These are phyloP conservation scores for Spongilla lacustris DNA, from an alignment of 37 sponge, comb jelly and placozoan species.

Conservation along the genomic window DNA sequence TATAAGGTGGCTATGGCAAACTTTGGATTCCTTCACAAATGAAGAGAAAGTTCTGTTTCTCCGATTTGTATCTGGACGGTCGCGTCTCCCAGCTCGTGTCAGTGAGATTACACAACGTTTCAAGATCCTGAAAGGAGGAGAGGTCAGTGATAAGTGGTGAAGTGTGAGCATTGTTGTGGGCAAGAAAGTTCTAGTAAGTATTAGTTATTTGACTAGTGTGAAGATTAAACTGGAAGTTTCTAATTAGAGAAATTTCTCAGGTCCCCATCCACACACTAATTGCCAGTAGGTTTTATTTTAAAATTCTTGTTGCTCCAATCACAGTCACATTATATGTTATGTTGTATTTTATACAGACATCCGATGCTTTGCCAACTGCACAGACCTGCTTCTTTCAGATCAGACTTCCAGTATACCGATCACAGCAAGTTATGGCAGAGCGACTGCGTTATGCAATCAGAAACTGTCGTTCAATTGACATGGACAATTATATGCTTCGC, in stretches of 20 bases:
- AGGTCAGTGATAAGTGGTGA: conserved; percentile 49
- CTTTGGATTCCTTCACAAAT: conserved; percentile 75
- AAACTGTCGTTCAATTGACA: conserved; percentile 91
- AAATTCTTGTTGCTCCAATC: too few species aligned
- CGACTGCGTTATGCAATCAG: conserved; percentile 85
- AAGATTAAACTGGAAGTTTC: too few species aligned
- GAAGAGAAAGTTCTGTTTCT: conserved; percentile 82
- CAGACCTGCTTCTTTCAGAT: conserved; percentile 97
- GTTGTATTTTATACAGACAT: too few species aligned
- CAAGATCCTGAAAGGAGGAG: conserved; percentile 74
- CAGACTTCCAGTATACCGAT: conserved; percentile 76
- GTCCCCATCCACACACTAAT: too few species aligned
- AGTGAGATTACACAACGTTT: conserved; percentile 87
- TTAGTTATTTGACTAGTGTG: not conserved
- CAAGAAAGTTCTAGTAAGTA: not conserved
- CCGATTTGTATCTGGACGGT: conserved; percentile 86
- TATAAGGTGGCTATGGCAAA: conserved; percentile 91
- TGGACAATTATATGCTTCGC: conserved; percentile 91
- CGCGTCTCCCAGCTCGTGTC: conserved; percentile 79
- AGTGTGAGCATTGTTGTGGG: not conserved
- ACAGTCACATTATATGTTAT: too few species aligned
- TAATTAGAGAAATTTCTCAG: too few species aligned
- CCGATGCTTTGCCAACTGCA: conserved; percentile 83
- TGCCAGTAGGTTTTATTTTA: too few species aligned
- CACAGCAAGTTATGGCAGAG: conserved; percentile 76